Evolutionary conservation across 2,888 invertebrate species (phyloP).

Genomic region (Drosophila robusta): DNA sequence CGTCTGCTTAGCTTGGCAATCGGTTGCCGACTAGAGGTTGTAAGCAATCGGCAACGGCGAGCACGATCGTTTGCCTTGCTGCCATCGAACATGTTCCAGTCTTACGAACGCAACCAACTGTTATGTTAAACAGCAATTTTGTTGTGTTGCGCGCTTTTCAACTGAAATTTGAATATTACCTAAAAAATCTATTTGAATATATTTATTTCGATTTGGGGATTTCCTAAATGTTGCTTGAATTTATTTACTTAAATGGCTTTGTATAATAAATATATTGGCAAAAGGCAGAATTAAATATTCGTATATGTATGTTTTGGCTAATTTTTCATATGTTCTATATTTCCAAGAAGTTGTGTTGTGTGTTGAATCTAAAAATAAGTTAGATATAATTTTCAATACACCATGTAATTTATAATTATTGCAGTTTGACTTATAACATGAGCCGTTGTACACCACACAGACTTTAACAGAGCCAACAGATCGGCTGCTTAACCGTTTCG

Average conservation of each 20-base stretch:
- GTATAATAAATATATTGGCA: too few species aligned
- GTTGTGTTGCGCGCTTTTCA: background rate
- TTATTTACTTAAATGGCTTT: background rate
- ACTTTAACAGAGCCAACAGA: conserved; percentile 24
- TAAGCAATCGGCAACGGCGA: conserved; percentile 32
- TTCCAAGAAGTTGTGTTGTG: too few species aligned
- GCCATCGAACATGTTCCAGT: conserved; percentile 52
- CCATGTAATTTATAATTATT: background rate
- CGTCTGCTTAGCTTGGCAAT: conserved; percentile 70
- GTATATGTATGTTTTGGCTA: too few species aligned
- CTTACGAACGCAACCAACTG: conserved; percentile 15
- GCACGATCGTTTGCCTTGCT: conserved; percentile 42
- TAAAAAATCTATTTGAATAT: too few species aligned
- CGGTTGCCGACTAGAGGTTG: conserved; percentile 72
- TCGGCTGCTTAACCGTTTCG: conserved; percentile 42
- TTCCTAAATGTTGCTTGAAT: background rate
- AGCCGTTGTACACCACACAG: too few species aligned
- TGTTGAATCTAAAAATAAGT: too few species aligned
- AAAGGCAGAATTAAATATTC: too few species aligned
- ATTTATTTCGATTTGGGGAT: too few species aligned
- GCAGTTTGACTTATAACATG: conserved; percentile 11
- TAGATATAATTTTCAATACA: too few species aligned
- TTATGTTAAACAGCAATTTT: conserved; percentile 12
- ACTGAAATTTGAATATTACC: background rate
- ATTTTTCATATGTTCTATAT: too few species aligned